Conservation (phyloP, 1,140 invertebrate species). For the Drosophila lowei region DNA sequence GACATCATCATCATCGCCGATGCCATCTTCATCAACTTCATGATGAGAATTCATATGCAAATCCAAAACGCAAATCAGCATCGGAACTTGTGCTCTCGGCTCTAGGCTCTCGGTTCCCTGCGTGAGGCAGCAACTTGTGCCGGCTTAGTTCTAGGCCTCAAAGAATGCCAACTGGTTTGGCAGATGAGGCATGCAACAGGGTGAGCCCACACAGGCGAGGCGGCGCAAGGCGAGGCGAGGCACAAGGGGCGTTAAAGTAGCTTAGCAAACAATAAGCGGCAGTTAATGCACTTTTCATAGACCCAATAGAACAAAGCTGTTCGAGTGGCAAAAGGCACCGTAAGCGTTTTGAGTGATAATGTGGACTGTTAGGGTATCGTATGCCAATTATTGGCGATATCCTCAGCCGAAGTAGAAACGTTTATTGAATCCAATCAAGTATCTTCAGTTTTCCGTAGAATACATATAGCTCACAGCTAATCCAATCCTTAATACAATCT, state of each 20-base stretch:
- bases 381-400: too few species aligned
- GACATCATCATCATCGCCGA: conserved; percentile 5
- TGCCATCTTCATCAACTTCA: conserved; percentile 55
- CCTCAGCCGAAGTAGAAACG: too few species aligned
- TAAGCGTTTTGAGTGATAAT: not conserved
- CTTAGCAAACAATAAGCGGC: conserved; percentile 41
- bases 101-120: not conserved
- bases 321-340: not conserved
- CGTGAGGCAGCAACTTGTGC: conserved; percentile 6
- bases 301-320: conserved; percentile 14
- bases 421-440: too few species aligned
- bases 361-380: too few species aligned
- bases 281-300: conserved; percentile 26
- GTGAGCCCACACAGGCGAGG: not conserved
- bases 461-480: too few species aligned
- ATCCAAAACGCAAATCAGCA: conserved; percentile 67
- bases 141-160: conserved; percentile 4
- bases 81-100: conserved; percentile 41
- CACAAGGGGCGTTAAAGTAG: conserved; percentile 34
- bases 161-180: conserved; percentile 35
- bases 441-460: too few species aligned
- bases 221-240: not conserved
- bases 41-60: conserved; percentile 77
- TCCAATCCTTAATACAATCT: too few species aligned
- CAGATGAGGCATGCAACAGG: conserved; percentile 5